Evolutionary conservation across 2,797 vertebrate species (phyloP), one percentile per base, ranked within the genome.

Genomic region (Naso thynnoides): DNA sequence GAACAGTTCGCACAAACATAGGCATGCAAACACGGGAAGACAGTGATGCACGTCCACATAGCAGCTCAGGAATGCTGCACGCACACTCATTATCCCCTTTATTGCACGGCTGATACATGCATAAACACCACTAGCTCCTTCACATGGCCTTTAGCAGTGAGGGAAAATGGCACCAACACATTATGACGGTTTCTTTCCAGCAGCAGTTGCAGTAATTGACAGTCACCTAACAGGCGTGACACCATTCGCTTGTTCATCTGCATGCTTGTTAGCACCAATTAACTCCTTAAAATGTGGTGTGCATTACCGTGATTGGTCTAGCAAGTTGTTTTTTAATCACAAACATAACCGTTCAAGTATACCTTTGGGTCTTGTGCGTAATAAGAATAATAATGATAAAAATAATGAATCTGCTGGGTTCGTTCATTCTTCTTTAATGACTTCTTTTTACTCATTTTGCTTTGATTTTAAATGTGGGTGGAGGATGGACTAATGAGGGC

Each of bases 1-100:
- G 4, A 47, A 73, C 67, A 59, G 26, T 29, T 41, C 36, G 31
- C 72, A 79, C 44, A 76, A 78, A 78, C 80, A 83, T 75, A 72
- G 41, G 69, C 54, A 70, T 48, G 61, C 36, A 78, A 62, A 83
- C 67, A 74, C 54, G 27, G 36, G 61, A 18, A 57, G 19, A 49
- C 57, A 54, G 52, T n/a, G 52, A 44, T 58, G 49, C 38, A 36
- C 21, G 15, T 27, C 48, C 19, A 61, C 33, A 53, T 1, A 19
- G 16, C 36, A 41, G 53, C 42, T 45, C 50, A 61, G 45, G 0
- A 41, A 15, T 38, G 41, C 21, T 39, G 26, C 15, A 53, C 15
- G 71, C 36, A 60, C 42, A 62, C 7, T 33, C 52, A 67, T 21
- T n/a, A 36, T n/a, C 6, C 41, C 3, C 36, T n/a, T 27, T 21